A percentile compares a stretch with the other conserved stretches of the same genome.
Conservation (phyloP, 2,113 vertebrate species). For the Spermophilus dauricus region DNA sequence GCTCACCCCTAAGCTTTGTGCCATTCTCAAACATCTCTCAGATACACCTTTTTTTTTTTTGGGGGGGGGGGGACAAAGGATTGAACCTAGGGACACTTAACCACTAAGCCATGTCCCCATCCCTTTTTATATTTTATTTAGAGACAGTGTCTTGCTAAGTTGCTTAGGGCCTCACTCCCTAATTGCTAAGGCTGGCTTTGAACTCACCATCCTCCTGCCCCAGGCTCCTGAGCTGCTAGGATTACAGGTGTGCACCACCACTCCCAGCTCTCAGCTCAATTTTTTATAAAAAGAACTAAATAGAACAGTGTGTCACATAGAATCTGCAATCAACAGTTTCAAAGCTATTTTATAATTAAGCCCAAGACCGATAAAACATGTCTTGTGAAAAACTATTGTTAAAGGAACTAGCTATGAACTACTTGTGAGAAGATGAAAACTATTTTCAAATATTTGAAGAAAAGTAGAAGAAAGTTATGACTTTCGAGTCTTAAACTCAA, state of each 20-base stretch:
- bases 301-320: neutral
- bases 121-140: too few species aligned
- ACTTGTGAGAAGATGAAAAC: neutral
- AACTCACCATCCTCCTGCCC: too few species aligned
- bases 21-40: neutral
- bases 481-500: neutral
- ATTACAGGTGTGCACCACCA: too few species aligned
- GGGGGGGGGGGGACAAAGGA: too few species aligned
- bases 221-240: too few species aligned
- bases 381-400: slow-evolving; percentile 26
- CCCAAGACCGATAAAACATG: neutral
- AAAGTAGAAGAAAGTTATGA: neutral
- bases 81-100: too few species aligned
- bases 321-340: neutral
- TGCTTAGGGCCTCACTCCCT: too few species aligned
- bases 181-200: too few species aligned
- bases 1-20: neutral
- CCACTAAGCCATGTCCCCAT: too few species aligned
- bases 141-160: too few species aligned
- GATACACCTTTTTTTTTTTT: neutral
- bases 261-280: neutral
- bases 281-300: neutral
- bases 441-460: slow-evolving; percentile 43
- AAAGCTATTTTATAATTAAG: slow-evolving; percentile 20
- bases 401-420: slow-evolving; percentile 16